Evolutionary conservation across 92 coral and sea anemone genomes (phyloP).

Genomic region (Epizoanthus scotinus): DNA sequence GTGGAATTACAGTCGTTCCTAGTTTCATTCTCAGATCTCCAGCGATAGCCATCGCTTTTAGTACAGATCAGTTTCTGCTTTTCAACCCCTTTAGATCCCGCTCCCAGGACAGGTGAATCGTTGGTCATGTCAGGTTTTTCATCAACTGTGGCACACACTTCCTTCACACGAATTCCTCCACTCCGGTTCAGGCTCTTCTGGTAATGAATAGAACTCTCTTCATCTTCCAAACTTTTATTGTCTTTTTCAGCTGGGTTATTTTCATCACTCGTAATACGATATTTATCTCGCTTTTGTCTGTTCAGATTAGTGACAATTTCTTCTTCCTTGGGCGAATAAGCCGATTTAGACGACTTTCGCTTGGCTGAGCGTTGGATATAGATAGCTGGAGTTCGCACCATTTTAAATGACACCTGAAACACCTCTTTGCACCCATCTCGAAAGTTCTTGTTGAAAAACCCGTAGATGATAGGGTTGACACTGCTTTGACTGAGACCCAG

Average conservation of each 20-base stretch:
- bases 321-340: slow-evolving; percentile 31
- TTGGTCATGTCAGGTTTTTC: background rate
- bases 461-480: slow-evolving; percentile 81
- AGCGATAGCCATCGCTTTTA: slow-evolving; percentile 14
- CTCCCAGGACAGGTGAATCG: background rate
- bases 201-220: background rate
- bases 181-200: slow-evolving; percentile 21
- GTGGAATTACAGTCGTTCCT: too few species aligned
- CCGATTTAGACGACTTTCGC: slow-evolving; percentile 1
- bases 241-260: background rate
- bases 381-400: slow-evolving; percentile 40
- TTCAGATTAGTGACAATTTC: background rate
- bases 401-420: slow-evolving; percentile 39
- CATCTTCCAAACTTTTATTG: slow-evolving; percentile 3
- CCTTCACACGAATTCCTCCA: slow-evolving; percentile 26
- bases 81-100: slow-evolving; percentile 4
- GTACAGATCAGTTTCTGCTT: slow-evolving; percentile 13
- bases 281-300: slow-evolving; percentile 1
- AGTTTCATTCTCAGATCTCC: too few species aligned
- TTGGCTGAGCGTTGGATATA: slow-evolving; percentile 13
- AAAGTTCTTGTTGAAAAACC: slow-evolving; percentile 75
- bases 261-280: background rate
- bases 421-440: slow-evolving; percentile 78
- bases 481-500: slow-evolving; percentile 74
- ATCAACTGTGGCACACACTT: background rate